Percentiles rank a stretch among this genome's conserved stretches.
These are phyloP conservation scores for Andrena cerasifolii DNA, from an alignment of 1,140 invertebrate species.

Conservation along the genomic window DNA sequence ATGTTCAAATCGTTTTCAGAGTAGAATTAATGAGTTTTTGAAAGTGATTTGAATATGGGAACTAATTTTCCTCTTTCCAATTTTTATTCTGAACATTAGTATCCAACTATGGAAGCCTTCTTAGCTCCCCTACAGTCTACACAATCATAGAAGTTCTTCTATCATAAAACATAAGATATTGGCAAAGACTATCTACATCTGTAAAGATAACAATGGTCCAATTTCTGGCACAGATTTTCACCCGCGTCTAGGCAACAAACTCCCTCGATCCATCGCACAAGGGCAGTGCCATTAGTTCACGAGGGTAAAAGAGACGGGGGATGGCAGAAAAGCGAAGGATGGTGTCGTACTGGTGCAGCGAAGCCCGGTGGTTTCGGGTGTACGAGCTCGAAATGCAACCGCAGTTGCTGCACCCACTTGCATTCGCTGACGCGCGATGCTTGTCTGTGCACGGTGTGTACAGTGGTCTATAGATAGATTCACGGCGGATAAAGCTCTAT, in stretches of 20 bases:
- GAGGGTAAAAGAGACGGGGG: constrained; percentile 14
- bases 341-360: constrained; percentile 47
- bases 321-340: constrained; percentile 49
- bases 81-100: no score
- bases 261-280: constrained; percentile 26
- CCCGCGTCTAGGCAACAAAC: not conserved
- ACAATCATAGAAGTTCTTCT: no score
- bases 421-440: constrained; percentile 49
- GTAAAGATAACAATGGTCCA: no score
- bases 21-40: no score
- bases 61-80: no score
- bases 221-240: not conserved
- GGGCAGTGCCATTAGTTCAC: constrained; percentile 4
- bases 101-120: no score
- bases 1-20: no score
- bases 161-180: no score
- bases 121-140: no score
- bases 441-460: constrained; percentile 32
- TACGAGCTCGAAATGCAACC: constrained; percentile 43
- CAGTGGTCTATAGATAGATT: constrained; percentile 63
- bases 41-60: no score
- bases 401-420: constrained; percentile 28
- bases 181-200: no score
- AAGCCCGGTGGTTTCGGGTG: constrained; percentile 43
- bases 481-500: constrained; percentile 57